These are phyloP conservation scores for Leptopterna dolabrata DNA, from an alignment of 2,888 invertebrate genomes.

Conservation along the genomic window DNA sequence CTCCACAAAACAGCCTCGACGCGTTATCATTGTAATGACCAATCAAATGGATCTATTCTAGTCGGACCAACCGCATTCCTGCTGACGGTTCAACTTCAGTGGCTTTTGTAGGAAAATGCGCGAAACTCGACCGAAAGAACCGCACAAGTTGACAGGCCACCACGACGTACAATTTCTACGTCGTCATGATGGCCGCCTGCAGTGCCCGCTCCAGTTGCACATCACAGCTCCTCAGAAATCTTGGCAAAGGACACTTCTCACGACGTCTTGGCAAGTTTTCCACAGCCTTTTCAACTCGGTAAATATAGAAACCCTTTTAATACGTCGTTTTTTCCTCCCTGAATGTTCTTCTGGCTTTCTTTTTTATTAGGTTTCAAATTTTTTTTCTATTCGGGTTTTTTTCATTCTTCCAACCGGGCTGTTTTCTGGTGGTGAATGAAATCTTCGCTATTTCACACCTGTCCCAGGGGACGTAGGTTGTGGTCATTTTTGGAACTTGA, in stretches of 20 bases:
- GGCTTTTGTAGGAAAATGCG: no score
- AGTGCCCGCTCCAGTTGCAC: background rate
- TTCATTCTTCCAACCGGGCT: background rate
- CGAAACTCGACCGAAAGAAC: no score
- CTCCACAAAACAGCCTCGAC: no score
- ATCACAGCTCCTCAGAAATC: background rate
- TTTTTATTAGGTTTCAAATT: background rate
- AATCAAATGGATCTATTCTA: no score
- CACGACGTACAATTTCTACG: background rate
- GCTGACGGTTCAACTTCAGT: no score
- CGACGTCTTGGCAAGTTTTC: background rate
- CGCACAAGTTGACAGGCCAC: no score
- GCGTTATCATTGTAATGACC: no score
- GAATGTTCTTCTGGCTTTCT: background rate
- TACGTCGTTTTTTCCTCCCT: background rate
- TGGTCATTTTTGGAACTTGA: background rate
- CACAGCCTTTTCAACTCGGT: background rate
- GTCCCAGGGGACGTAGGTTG: background rate
- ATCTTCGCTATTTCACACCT: slow-evolving; percentile 7
- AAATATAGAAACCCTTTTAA: slow-evolving; percentile 7
- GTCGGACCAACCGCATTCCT: no score
- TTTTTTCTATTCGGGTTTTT: background rate
- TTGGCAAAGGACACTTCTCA: background rate
- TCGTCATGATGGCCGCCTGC: background rate
- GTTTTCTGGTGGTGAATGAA: background rate